Percentiles rank a stretch among this genome's conserved stretches.
phyloP scores from a whole-genome alignment of 2,888 invertebrate species.

The Rhyacophila evoluta region DNA sequence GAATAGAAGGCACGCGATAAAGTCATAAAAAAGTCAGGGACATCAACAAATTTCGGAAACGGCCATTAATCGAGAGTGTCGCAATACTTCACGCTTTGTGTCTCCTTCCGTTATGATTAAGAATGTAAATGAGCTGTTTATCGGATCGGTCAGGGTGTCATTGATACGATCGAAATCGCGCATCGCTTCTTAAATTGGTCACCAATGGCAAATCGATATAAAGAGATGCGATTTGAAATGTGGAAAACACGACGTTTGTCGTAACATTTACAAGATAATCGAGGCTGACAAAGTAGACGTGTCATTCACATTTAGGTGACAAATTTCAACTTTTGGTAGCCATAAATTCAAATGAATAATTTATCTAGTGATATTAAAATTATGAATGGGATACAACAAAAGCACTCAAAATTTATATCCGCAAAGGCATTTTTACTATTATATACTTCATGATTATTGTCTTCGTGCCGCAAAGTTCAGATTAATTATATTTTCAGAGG shows the following conservation, averaged over 20 bases:
- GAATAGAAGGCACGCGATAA: not conserved
- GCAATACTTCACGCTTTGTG: not conserved
- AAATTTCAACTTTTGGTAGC: not conserved
- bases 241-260: not conserved
- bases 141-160: not conserved
- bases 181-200: not conserved
- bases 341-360: not conserved
- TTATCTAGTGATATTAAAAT: not conserved
- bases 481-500: too few species aligned
- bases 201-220: not conserved
- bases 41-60: not conserved
- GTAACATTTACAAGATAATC: not conserved
- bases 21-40: slow-evolving; percentile 1
- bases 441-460: too few species aligned
- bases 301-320: slow-evolving; percentile 20
- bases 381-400: too few species aligned
- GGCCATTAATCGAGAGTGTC: not conserved
- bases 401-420: too few species aligned
- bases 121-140: slow-evolving; percentile 8
- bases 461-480: too few species aligned
- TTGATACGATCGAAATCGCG: not conserved
- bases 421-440: too few species aligned
- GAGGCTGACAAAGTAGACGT: not conserved
- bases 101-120: slow-evolving; percentile 12
- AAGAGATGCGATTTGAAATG: not conserved